Evolutionary conservation across 2,797 vertebrate genomes (phyloP).

Genomic region (Chaunax sp.): DNA sequence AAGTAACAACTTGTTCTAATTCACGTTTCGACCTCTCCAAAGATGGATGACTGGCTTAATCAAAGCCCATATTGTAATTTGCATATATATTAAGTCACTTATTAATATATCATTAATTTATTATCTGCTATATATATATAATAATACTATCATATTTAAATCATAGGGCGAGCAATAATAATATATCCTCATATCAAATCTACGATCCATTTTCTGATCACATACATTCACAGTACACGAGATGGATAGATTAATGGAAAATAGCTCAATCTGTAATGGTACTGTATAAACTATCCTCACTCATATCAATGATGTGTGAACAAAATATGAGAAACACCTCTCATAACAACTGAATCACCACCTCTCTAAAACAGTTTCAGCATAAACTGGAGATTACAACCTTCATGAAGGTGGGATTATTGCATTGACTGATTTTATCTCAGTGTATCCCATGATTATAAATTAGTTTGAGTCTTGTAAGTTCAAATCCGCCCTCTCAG

Average conservation of each 20-base stretch:
- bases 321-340: background rate
- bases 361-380: too few species aligned
- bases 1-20: slow-evolving; percentile 5
- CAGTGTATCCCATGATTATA: too few species aligned
- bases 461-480: too few species aligned
- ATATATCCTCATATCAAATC: slow-evolving; percentile 1
- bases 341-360: background rate
- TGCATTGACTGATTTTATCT: too few species aligned
- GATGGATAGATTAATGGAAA: background rate
- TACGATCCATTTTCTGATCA: slow-evolving; percentile 18
- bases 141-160: too few species aligned
- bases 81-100: slow-evolving; percentile 28
- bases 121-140: too few species aligned
- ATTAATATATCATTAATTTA: background rate
- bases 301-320: background rate
- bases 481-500: background rate
- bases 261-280: background rate
- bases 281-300: background rate
- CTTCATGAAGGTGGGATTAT: too few species aligned
- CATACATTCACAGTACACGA: background rate
- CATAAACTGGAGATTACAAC: too few species aligned
- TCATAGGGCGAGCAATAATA: background rate
- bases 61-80: slow-evolving; percentile 29
- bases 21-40: background rate
- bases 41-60: slow-evolving; percentile 20